A percentile compares a stretch with the other conserved stretches of the same genome.
phyloP scores from a whole-genome alignment of 2,113 vertebrate species.

The Oxyura jamaicensis region DNA sequence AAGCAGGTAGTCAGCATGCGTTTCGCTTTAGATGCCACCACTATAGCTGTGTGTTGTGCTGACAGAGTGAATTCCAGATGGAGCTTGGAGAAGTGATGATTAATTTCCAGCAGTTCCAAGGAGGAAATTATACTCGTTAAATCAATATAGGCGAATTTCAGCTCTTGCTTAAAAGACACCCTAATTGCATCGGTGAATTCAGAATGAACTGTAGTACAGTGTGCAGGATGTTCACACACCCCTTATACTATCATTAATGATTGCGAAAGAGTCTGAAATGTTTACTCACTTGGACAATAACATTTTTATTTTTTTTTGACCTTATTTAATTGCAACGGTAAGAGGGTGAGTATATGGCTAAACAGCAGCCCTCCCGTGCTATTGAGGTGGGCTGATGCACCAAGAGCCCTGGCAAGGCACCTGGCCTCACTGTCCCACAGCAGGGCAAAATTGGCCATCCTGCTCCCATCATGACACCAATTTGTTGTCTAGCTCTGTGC shows the following conservation, averaged over 20 bases:
- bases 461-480: rapidly evolving
- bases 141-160: constrained; percentile 33
- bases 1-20: background rate
- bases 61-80: constrained; percentile 14
- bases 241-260: constrained; percentile 47
- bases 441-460: rapidly evolving
- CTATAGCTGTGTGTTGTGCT: background rate
- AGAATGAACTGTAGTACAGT: background rate
- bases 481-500: rapidly evolving
- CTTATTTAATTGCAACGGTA: background rate
- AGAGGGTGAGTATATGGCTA: background rate
- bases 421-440: background rate
- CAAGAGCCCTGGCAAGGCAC: background rate
- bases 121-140: constrained; percentile 65
- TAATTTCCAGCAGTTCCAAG: constrained; percentile 50
- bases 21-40: background rate
- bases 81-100: constrained; percentile 24
- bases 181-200: constrained; percentile 44
- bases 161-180: constrained; percentile 24
- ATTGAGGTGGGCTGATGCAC: background rate
- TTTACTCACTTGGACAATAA: constrained; percentile 54
- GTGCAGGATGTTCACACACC: constrained; percentile 59
- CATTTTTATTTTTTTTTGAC: constrained; percentile 25
- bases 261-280: constrained; percentile 61
- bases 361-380: background rate